Conservation (phyloP, 1,140 invertebrate genomes). For the Formica exsecta region DNA sequence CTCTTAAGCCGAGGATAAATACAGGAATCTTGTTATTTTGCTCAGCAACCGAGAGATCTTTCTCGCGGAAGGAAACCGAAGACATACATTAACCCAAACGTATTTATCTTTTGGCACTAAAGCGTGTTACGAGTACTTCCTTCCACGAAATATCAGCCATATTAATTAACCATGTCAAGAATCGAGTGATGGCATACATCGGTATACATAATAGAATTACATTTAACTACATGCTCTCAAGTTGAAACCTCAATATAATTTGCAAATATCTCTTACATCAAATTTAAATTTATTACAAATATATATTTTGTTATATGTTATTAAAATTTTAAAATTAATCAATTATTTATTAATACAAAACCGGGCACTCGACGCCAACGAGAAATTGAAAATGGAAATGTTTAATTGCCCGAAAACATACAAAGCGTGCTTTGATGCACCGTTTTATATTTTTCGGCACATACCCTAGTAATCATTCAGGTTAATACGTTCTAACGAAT, state of each 20-base stretch:
- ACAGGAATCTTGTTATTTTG: constrained; percentile 84
- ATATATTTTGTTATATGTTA: background rate
- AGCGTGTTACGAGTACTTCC: constrained; percentile 58
- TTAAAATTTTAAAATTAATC: too few species aligned
- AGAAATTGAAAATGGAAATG: constrained; percentile 86
- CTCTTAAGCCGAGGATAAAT: constrained; percentile 78
- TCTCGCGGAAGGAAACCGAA: constrained; percentile 72
- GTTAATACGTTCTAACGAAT: constrained; percentile 8
- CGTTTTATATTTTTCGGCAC: constrained; percentile 69
- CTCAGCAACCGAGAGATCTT: constrained; percentile 73
- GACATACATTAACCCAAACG: constrained; percentile 75
- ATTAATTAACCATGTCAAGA: constrained; percentile 66
- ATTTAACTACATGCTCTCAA: constrained; percentile 12
- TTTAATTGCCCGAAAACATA: constrained; percentile 85
- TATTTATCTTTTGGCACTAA: constrained; percentile 78
- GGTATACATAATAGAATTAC: constrained; percentile 46
- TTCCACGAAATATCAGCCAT: constrained; percentile 60
- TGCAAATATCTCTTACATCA: background rate
- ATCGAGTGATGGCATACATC: constrained; percentile 42
- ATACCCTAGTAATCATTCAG: background rate
- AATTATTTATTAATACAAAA: too few species aligned
- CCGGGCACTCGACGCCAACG: constrained; percentile 78
- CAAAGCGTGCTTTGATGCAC: constrained; percentile 71
- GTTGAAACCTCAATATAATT: background rate
- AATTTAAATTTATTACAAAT: constrained; percentile 8